These are phyloP conservation scores for Ectemnius cavifrons DNA, from an alignment of 2,888 invertebrate genomes.

Conservation along the genomic window DNA sequence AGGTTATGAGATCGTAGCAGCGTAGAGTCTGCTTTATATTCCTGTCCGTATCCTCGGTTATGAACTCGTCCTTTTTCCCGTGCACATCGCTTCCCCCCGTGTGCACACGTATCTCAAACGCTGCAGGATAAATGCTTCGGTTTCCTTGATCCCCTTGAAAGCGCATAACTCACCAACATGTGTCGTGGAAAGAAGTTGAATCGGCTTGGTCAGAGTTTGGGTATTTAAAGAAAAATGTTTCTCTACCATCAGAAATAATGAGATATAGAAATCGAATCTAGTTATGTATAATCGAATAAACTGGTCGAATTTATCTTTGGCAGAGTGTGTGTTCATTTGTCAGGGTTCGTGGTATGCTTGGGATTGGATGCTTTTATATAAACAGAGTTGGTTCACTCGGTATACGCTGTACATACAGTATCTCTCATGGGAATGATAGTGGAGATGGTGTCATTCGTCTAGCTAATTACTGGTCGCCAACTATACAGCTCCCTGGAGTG, in stretches of 20 bases:
- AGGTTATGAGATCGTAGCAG: constrained; percentile 48
- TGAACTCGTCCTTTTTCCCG: constrained; percentile 43
- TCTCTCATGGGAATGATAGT: constrained; percentile 42
- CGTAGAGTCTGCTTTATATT: constrained; percentile 52
- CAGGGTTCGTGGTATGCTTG: too few relatives aligned
- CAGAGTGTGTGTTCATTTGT: too few relatives aligned
- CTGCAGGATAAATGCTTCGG: constrained; percentile 39
- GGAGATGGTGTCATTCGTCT: constrained; percentile 53
- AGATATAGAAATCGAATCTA: too few relatives aligned
- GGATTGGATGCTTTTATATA: too few relatives aligned
- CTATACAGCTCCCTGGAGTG: constrained; percentile 42
- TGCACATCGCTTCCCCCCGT: constrained; percentile 22
- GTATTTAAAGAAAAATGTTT: too few relatives aligned
- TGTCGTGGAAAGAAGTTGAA: not conserved
- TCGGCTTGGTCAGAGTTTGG: too few relatives aligned
- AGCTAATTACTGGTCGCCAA: constrained; percentile 50
- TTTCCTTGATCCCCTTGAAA: constrained; percentile 13
- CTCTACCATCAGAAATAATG: too few relatives aligned
- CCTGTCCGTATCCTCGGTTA: constrained; percentile 44
- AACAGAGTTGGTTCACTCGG: too few relatives aligned
- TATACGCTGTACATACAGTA: not conserved
- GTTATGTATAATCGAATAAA: too few relatives aligned
- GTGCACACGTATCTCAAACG: constrained; percentile 27
- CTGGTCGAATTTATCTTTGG: too few relatives aligned
- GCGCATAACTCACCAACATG: constrained; percentile 3